A percentile compares a stretch with the other conserved stretches of the same genome.
Evolutionary conservation across 2,888 invertebrate species (phyloP).

Genomic region (Xanthorhoe designata): DNA sequence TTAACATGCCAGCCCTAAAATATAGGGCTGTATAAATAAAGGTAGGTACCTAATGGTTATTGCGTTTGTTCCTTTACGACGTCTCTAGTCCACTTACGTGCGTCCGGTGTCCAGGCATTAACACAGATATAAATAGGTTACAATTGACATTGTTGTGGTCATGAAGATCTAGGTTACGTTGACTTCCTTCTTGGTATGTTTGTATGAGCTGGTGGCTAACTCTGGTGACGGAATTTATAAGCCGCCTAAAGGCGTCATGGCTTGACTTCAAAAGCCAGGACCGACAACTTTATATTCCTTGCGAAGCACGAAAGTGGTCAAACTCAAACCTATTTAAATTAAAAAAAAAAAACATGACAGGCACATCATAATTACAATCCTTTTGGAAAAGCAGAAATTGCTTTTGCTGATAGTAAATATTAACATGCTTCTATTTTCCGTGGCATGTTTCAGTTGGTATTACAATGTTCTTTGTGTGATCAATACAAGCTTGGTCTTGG

Average conservation of each 20-base stretch:
- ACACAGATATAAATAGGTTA: conserved; percentile 22
- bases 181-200: background rate
- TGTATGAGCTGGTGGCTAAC: too few relatives aligned
- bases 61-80: conserved; percentile 46
- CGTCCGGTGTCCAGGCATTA: conserved; percentile 50
- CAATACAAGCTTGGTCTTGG: background rate
- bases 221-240: too few relatives aligned
- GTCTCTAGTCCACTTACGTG: conserved; percentile 50
- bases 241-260: too few relatives aligned
- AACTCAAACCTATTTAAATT: too few relatives aligned
- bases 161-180: conserved; percentile 3
- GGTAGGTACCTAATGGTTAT: conserved; percentile 49
- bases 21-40: conserved; percentile 47
- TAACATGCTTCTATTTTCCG: background rate
- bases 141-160: background rate
- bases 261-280: too few relatives aligned
- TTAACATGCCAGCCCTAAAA: conserved; percentile 17
- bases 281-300: too few relatives aligned
- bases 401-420: background rate
- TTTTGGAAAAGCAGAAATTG: too few relatives aligned
- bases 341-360: too few relatives aligned
- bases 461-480: background rate
- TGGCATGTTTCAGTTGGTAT: background rate
- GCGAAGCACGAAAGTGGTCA: too few relatives aligned
- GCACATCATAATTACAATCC: too few relatives aligned